A percentile compares a stretch with the other conserved stretches of the same genome.
These are phyloP conservation scores for Alaudala cheleensis DNA, from an alignment of 2,113 vertebrate genomes.

Conservation along the genomic window DNA sequence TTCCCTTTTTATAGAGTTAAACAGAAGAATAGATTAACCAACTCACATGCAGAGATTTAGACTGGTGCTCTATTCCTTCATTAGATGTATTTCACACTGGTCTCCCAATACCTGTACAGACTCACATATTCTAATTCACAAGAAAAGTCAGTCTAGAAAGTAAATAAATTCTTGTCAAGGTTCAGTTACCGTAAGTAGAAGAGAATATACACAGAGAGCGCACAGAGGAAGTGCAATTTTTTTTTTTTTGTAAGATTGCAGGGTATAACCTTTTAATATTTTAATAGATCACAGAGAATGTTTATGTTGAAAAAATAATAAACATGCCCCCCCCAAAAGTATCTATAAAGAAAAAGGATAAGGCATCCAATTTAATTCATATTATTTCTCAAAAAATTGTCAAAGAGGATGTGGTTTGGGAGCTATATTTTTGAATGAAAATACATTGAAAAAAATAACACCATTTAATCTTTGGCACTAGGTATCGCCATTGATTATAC, in stretches of 20 bases:
- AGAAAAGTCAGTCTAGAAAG: not conserved
- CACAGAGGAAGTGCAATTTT: not conserved
- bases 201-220: not conserved
- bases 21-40: not conserved
- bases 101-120: not conserved
- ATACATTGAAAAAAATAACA: not conserved
- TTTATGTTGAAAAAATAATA: not conserved
- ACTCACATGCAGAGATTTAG: not conserved
- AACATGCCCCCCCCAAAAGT: rapidly evolving
- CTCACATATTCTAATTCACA: not conserved
- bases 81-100: not conserved
- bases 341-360: not conserved
- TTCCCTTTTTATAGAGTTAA: not conserved
- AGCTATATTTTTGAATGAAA: not conserved
- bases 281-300: not conserved
- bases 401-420: not conserved
- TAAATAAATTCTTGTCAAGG: not conserved
- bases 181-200: not conserved
- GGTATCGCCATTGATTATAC: rapidly evolving
- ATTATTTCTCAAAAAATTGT: not conserved
- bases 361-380: not conserved
- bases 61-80: not conserved
- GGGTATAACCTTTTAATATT: not conserved
- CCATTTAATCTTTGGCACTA: not conserved
- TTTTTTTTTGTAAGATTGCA: not conserved